Evolutionary conservation across 2,113 vertebrate species (phyloP), one percentile per base, ranked within the genome.

Genomic region (Corvus cornix): DNA sequence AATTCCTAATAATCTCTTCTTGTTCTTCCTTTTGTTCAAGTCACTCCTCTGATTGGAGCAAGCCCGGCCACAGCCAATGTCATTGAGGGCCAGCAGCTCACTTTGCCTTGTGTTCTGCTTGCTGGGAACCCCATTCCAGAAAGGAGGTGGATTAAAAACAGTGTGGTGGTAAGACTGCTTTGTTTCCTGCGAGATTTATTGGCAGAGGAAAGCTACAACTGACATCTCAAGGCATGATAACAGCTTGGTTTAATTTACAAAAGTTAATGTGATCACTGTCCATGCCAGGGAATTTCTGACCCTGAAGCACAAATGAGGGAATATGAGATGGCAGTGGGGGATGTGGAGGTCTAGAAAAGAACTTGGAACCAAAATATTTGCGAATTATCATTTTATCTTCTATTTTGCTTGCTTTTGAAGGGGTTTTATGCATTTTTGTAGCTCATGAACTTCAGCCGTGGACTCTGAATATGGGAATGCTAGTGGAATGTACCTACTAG

Each of bases 91-190:
- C 99, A 99, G 94, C 99, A 98, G 90, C 92, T 99, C 59, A 99
- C 98, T 74, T 97, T 99, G 90, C 98, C 99, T 4, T 99, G 99
- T 80, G 97, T 99, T 43, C 93, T 99, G 8, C 89, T 99, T 80
- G 98, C 99, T 95, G 99, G 99, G 72, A 99, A 99, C 95, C 99
- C 99, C 4, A 98, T 99, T 87, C 99, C 99, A 68, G 98, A 99
- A 46, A 98, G 99, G 74, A 98, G 97, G 31, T 99, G 99, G 99
- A 98, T 99, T n/a, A 99, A 99, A 95, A 98, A 99, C 93, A 98
- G 97, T 52, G 97, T 98, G 86, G 90, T 98, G 98, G 99, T 99
- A 97, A 98, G 98, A 81, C 18, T 55, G 4, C 31, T 77, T 76
- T 52, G 16, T 74, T 88, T 67, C 15, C 28, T 76, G 74, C 26